Percentiles rank a stretch among this genome's conserved stretches.
Conservation (phyloP, 2,888 invertebrate genomes). For the Nipponacmea schrenckii region DNA sequence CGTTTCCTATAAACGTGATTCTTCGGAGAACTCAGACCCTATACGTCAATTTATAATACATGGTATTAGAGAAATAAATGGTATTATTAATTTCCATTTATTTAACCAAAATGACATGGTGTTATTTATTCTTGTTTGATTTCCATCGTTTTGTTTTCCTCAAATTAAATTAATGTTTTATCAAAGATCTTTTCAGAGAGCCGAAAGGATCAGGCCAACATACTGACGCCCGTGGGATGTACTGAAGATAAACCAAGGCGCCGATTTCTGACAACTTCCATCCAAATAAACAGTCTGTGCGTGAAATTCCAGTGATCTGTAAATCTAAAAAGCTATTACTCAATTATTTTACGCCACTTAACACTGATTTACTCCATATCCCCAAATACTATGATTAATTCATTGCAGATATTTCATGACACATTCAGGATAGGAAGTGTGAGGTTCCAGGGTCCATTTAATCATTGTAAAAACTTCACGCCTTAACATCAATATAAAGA, state of each 20-base stretch:
- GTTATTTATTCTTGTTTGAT: too few relatives aligned
- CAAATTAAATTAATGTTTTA: too few relatives aligned
- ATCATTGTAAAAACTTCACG: constrained; percentile 37
- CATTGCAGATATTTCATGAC: constrained; percentile 21
- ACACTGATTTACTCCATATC: constrained; percentile 31
- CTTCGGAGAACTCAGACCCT: too few relatives aligned
- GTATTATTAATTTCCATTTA: too few relatives aligned
- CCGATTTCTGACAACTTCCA: not conserved
- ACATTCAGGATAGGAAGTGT: constrained; percentile 18
- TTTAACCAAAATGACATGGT: too few relatives aligned
- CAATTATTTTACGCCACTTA: constrained; percentile 33
- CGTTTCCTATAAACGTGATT: too few relatives aligned
- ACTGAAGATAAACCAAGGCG: not conserved
- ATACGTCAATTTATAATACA: too few relatives aligned
- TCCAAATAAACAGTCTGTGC: constrained; percentile 7
- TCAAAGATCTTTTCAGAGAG: too few relatives aligned
- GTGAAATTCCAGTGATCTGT: constrained; percentile 22
- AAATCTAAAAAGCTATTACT: constrained; percentile 25
- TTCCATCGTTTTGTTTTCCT: too few relatives aligned
- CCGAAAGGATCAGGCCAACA: not conserved
- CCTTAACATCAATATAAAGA: constrained; percentile 37
- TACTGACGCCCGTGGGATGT: not conserved
- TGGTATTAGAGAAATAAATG: too few relatives aligned
- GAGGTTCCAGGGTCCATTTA: constrained; percentile 28
- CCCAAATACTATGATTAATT: constrained; percentile 31